Evolutionary conservation across 1,140 invertebrate species (phyloP).

Genomic region (Arctopsyche grandis): DNA sequence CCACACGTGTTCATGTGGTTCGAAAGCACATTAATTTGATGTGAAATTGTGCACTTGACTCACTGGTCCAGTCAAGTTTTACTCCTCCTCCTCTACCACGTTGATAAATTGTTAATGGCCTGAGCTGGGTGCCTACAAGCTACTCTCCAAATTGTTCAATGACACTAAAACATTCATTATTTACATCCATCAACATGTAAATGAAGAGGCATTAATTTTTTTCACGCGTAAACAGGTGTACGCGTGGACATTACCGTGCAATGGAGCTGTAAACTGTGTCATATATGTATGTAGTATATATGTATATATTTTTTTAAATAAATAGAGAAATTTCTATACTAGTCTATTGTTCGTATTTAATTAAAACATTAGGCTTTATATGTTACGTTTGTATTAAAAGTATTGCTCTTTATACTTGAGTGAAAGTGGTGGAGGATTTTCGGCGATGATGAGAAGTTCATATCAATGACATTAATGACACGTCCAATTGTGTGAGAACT

Average conservation of each 20-base stretch:
- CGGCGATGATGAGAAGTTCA: too few relatives aligned
- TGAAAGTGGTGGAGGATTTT: too few relatives aligned
- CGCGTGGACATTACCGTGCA: not conserved
- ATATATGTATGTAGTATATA: too few relatives aligned
- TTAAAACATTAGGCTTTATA: too few relatives aligned
- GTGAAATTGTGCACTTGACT: conserved; percentile 21
- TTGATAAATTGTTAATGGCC: conserved; percentile 8
- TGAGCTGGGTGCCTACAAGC: not conserved
- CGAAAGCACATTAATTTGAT: conserved; percentile 19
- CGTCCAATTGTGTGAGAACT: not conserved
- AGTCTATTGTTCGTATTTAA: too few relatives aligned
- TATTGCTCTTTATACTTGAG: too few relatives aligned
- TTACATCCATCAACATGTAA: conserved; percentile 4
- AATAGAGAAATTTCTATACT: too few relatives aligned
- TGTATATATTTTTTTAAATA: too few relatives aligned
- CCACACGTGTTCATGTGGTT: not conserved
- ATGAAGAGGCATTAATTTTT: conserved; percentile 4
- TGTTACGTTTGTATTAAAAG: too few relatives aligned
- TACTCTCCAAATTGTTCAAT: conserved; percentile 4
- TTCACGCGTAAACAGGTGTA: not conserved
- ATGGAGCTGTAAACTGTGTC: not conserved
- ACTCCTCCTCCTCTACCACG: not conserved
- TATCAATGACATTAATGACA: too few relatives aligned
- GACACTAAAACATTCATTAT: conserved; percentile 17
- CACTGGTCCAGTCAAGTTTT: conserved; percentile 9